Base-by-base conservation (phyloP, 2,113 vertebrate genomes). In the Plectropomus leopardus region DNA sequence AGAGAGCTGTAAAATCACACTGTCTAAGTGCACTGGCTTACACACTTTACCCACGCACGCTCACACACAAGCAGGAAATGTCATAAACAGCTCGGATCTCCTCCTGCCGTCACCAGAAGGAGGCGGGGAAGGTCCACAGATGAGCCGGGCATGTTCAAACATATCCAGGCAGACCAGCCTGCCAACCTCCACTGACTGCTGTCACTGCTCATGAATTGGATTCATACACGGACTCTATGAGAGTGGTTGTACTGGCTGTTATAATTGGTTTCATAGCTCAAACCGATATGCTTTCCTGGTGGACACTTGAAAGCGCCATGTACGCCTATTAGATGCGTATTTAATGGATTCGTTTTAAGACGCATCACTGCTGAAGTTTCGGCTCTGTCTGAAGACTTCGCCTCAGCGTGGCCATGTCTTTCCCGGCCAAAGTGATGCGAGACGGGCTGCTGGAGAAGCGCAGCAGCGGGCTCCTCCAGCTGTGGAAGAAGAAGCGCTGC, bases 401-500 rank as follows among this genome's bases (percentile, higher is more conserved):
- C 44, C 36, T 36, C 59, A 24, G 75, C 26, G 32, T 47, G 44
- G 71, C 54, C 68, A 97, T 97, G 97, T 91, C 93, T 34, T 87
- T 94, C 73, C 81, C 91, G 40, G 91, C 88, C 80, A 93, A 95
- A 58, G 95, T 96, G 92, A 95, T 96, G 78, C 92, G 95, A 28
- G 97, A 98, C 85, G 97, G 97, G 42, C 80, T 96, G 92, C 82
- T 98, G 94, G 97, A 98, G 96, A 98, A 98, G 92, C 95, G 97
- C 85, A 97, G 97, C 73, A 96, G 96, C 36, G 97, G 97, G 4
- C 95, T 98, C 80, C 95, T 98, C 92, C 97, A 98, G 94, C 95
- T 96, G 67, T 98, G 97, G 97, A 98, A 98, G 92, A 96, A 95
- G 82, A 98, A 98, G 84, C 95, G 95, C 36, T 98, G 97, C 89